These are phyloP conservation scores for Macropus fuliginosus DNA, from an alignment of 2,797 vertebrate genomes.

Conservation along the genomic window DNA sequence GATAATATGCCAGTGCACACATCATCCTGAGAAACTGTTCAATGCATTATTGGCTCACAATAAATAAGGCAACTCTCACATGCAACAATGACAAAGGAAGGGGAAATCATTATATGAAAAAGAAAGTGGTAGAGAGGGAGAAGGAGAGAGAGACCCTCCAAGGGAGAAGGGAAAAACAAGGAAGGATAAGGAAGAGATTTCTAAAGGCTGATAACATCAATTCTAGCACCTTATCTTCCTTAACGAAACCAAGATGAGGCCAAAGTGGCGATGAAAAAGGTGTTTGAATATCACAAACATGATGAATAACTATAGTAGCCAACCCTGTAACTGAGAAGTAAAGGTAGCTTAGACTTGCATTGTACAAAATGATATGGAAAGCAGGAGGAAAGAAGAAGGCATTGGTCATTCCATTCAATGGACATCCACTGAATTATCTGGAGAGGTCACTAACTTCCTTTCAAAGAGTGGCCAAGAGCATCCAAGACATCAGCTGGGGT, in stretches of 20 bases:
- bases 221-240: constrained; percentile 71
- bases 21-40: constrained; percentile 79
- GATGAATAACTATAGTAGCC: neutral
- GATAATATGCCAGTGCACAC: constrained; percentile 85
- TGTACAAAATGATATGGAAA: constrained; percentile 38
- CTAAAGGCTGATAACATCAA: constrained; percentile 72
- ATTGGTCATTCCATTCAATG: neutral
- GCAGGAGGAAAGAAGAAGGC: neutral
- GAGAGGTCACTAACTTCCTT: constrained; percentile 16
- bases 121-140: constrained; percentile 54
- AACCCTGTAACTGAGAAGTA: neutral
- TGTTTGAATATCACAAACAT: constrained; percentile 26
- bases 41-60: constrained; percentile 81
- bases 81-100: constrained; percentile 74
- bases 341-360: constrained; percentile 8
- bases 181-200: constrained; percentile 60
- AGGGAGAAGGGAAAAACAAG: neutral
- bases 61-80: constrained; percentile 84
- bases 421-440: neutral
- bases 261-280: constrained; percentile 8
- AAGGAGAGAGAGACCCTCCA: neutral
- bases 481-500: constrained; percentile 27
- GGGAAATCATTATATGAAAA: constrained; percentile 72
- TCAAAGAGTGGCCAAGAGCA: constrained; percentile 3
- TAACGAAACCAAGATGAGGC: neutral